Percentiles rank a stretch among this genome's conserved stretches.
phyloP scores from a whole-genome alignment of 92 coral and sea anemone genomes.

The Galaxea fascicularis region DNA sequence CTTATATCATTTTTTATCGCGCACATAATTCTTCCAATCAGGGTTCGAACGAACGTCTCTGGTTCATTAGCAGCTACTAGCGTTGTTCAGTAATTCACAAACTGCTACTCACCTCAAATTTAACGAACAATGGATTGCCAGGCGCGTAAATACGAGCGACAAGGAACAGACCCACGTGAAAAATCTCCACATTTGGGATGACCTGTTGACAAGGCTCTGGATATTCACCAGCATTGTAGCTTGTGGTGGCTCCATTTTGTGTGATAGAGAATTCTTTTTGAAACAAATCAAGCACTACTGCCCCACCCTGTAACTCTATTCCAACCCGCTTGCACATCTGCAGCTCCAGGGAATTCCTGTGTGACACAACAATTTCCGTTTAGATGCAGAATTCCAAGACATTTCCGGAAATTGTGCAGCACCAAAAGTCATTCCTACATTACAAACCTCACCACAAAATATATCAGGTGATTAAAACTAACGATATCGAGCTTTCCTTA shows the following conservation, averaged over 20 bases:
- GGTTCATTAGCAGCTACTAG: no score
- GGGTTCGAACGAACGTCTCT: no score
- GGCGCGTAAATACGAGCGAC: constrained; percentile 74
- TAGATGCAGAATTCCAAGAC: neutral
- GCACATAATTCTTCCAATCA: no score
- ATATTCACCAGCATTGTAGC: constrained; percentile 77
- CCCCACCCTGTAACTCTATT: constrained; percentile 57
- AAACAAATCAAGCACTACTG: constrained; percentile 54
- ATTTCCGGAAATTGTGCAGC: neutral
- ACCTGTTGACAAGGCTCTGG: constrained; percentile 79
- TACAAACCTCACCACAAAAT: no score
- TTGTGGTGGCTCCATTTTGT: constrained; percentile 32
- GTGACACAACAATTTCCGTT: neutral
- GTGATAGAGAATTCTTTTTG: constrained; percentile 75
- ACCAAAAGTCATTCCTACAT: no score
- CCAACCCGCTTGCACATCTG: constrained; percentile 94
- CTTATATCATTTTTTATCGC: no score
- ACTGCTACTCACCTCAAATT: constrained; percentile 71
- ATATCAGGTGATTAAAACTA: no score
- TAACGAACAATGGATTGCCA: constrained; percentile 65
- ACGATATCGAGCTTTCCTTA: no score
- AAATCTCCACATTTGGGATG: constrained; percentile 72
- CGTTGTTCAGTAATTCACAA: neutral
- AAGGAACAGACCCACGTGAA: constrained; percentile 84
- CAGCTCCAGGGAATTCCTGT: constrained; percentile 82